These are phyloP conservation scores for Lithophane leautieri DNA, from an alignment of 2,888 invertebrate genomes.

Conservation along the genomic window DNA sequence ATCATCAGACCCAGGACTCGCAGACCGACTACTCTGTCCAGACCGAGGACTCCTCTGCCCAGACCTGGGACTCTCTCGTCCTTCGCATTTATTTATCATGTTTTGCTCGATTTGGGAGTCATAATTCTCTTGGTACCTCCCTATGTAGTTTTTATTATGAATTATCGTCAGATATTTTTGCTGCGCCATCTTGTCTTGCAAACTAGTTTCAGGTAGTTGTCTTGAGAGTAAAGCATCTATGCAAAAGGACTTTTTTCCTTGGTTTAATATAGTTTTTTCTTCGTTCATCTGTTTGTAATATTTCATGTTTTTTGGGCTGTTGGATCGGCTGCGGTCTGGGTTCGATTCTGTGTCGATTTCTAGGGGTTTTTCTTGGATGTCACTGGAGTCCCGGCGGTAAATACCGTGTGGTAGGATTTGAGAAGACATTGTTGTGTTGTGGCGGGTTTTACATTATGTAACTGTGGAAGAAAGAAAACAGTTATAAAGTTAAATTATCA, in stretches of 20 bases:
- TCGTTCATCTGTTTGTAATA: slow-evolving; percentile 76
- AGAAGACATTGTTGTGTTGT: slow-evolving; percentile 55
- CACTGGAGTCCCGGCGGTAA: slow-evolving; percentile 80
- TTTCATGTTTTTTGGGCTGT: slow-evolving; percentile 85
- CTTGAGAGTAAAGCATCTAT: slow-evolving; percentile 96
- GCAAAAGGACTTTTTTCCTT: slow-evolving; percentile 94
- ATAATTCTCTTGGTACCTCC: slow-evolving; percentile 84
- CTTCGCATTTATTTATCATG: slow-evolving; percentile 82
- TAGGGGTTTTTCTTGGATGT: slow-evolving; percentile 76
- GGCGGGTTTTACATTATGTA: slow-evolving; percentile 62
- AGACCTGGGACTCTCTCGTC: slow-evolving; percentile 75
- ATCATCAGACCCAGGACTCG: slow-evolving; percentile 89
- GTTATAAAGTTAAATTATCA: too few species aligned
- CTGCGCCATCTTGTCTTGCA: slow-evolving; percentile 81
- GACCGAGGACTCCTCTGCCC: slow-evolving; percentile 60
- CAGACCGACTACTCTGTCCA: slow-evolving; percentile 80
- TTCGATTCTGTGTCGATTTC: slow-evolving; percentile 84
- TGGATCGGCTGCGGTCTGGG: slow-evolving; percentile 80
- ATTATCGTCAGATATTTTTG: slow-evolving; percentile 83
- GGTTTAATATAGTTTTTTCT: slow-evolving; percentile 83
- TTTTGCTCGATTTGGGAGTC: slow-evolving; percentile 87
- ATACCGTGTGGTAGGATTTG: slow-evolving; percentile 73
- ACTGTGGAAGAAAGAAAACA: slow-evolving; percentile 36
- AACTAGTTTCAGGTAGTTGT: slow-evolving; percentile 77
- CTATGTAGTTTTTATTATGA: slow-evolving; percentile 85